Percentiles rank a stretch among this genome's conserved stretches.
phyloP scores from a whole-genome alignment of 2,113 vertebrate species.

The Ciconia maguari region DNA sequence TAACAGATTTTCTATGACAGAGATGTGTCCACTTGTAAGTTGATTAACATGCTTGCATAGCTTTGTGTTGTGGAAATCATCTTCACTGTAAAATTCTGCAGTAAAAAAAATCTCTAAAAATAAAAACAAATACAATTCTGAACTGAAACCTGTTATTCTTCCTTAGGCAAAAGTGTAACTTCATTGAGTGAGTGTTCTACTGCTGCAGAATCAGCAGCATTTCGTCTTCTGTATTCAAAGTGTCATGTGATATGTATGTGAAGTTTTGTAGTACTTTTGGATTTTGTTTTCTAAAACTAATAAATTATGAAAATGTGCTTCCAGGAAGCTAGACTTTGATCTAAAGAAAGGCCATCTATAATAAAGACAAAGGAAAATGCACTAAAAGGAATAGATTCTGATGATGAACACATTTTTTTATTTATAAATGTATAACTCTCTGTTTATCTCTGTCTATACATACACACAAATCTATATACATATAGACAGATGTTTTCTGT shows the following conservation, averaged over 20 bases:
- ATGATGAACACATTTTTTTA: not conserved
- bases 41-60: not conserved
- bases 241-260: not conserved
- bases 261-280: not conserved
- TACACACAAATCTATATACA: not conserved
- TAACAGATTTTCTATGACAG: not conserved
- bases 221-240: not conserved
- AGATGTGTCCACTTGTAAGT: not conserved
- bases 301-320: constrained; percentile 36
- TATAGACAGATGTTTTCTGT: not conserved
- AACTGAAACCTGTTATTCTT: not conserved
- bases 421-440: not conserved
- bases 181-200: not conserved
- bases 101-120: not conserved
- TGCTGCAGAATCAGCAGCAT: not conserved
- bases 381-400: not conserved
- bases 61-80: not conserved
- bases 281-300: constrained; percentile 12
- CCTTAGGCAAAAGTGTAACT: not conserved
- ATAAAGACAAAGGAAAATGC: not conserved
- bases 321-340: not conserved
- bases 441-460: not conserved
- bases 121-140: not conserved
- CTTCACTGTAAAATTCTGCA: not conserved
- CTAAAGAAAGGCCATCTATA: not conserved